These are phyloP conservation scores for Ametastegia equiseti DNA, from an alignment of 2,888 invertebrate species.

Conservation along the genomic window DNA sequence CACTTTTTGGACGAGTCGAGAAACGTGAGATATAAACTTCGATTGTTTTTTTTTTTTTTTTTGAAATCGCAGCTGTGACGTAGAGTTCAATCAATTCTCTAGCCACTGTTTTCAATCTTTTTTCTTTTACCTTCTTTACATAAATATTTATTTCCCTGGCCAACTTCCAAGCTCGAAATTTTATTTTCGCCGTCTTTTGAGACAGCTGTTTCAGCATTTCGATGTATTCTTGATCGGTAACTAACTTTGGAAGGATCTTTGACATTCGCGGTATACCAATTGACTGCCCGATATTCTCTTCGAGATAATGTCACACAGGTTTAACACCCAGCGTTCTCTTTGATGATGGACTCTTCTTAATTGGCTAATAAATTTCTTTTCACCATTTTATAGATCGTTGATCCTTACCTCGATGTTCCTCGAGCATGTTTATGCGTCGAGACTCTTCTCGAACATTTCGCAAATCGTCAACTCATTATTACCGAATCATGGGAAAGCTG, in stretches of 20 bases:
- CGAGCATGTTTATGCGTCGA: constrained; percentile 83
- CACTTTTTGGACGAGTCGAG: constrained; percentile 82
- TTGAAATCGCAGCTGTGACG: constrained; percentile 63
- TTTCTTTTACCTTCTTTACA: constrained; percentile 26
- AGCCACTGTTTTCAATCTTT: constrained; percentile 31
- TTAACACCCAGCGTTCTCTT: too few species aligned
- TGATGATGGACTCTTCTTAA: neutral
- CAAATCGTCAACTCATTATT: constrained; percentile 81
- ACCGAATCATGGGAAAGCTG: constrained; percentile 85
- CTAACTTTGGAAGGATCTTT: neutral
- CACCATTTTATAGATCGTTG: constrained; percentile 78
- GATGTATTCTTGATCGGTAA: neutral
- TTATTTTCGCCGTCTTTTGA: neutral
- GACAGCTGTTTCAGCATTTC: neutral
- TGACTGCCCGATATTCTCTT: neutral
- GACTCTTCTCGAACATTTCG: constrained; percentile 83
- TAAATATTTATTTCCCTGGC: constrained; percentile 44
- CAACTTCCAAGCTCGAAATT: constrained; percentile 27
- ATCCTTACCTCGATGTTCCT: constrained; percentile 84
- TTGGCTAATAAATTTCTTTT: neutral
- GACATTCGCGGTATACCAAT: neutral
- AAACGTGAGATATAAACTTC: constrained; percentile 76
- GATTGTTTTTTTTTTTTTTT: constrained; percentile 49
- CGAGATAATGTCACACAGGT: neutral
- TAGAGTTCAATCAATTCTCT: neutral